phyloP scores from a whole-genome alignment of 2,113 vertebrate species.

The Protobothrops flavoviridis region DNA sequence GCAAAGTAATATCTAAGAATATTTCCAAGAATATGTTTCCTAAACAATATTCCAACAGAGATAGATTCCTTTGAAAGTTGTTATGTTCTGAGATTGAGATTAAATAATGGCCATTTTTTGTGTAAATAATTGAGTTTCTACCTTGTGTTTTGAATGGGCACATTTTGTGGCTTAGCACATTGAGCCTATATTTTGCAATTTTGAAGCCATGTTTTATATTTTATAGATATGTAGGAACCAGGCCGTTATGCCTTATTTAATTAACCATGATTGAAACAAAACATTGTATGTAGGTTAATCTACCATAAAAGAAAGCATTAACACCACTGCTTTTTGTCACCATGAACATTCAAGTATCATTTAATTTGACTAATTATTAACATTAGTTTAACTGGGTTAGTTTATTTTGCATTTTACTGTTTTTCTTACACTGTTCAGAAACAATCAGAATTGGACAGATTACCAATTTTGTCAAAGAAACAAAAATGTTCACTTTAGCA shows the following conservation, averaged over 20 bases:
- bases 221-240: neutral
- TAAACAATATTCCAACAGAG: neutral
- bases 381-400: neutral
- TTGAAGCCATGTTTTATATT: neutral
- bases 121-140: neutral
- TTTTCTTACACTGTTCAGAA: neutral
- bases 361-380: neutral
- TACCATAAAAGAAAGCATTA: neutral
- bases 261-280: neutral
- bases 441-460: neutral
- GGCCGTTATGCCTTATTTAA: neutral
- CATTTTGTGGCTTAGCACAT: neutral
- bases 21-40: neutral
- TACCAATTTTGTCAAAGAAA: neutral
- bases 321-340: neutral
- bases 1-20: neutral
- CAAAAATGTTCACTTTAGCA: neutral
- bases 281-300: neutral
- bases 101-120: neutral
- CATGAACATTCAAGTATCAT: neutral
- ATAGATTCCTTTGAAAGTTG: neutral
- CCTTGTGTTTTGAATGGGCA: neutral
- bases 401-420: neutral
- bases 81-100: neutral
- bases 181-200: neutral